A percentile compares a stretch with the other conserved stretches of the same genome.
Conservation (phyloP, 2,888 invertebrate genomes). For the Drosophila meridiana region DNA sequence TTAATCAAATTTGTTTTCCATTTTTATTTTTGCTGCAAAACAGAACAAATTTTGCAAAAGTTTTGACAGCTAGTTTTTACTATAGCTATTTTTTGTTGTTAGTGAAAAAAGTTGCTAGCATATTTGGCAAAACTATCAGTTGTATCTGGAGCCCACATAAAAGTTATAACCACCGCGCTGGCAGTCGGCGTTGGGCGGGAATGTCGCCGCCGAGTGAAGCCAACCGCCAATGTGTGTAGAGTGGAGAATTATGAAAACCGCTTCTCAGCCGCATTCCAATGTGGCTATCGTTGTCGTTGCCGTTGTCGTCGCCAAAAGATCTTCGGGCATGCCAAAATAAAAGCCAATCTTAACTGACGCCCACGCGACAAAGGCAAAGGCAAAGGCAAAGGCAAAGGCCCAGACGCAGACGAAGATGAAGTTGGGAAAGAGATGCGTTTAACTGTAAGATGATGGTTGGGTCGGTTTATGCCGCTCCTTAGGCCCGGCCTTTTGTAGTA, state of each 20-base stretch:
- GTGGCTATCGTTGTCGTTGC: slow-evolving; percentile 41
- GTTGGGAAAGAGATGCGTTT: slow-evolving; percentile 51
- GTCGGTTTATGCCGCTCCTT: slow-evolving; percentile 52
- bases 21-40: not conserved
- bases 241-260: slow-evolving; percentile 60
- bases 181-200: slow-evolving; percentile 1
- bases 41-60: not conserved
- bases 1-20: not conserved
- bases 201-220: slow-evolving; percentile 23
- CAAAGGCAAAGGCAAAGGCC: slow-evolving; percentile 27
- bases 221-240: slow-evolving; percentile 48
- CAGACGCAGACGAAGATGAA: slow-evolving; percentile 27
- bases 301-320: slow-evolving; percentile 55
- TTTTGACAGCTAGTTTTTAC: not conserved
- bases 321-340: slow-evolving; percentile 54
- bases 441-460: slow-evolving; percentile 56
- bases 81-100: not conserved
- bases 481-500: slow-evolving; percentile 66
- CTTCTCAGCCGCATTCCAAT: slow-evolving; percentile 57
- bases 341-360: slow-evolving; percentile 68
- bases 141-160: slow-evolving; percentile 24
- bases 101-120: slow-evolving; percentile 1
- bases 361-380: slow-evolving; percentile 58
- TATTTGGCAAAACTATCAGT: not conserved
- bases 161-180: slow-evolving; percentile 16